Conservation (phyloP, 2,113 vertebrate species). For the Scortum barcoo region DNA sequence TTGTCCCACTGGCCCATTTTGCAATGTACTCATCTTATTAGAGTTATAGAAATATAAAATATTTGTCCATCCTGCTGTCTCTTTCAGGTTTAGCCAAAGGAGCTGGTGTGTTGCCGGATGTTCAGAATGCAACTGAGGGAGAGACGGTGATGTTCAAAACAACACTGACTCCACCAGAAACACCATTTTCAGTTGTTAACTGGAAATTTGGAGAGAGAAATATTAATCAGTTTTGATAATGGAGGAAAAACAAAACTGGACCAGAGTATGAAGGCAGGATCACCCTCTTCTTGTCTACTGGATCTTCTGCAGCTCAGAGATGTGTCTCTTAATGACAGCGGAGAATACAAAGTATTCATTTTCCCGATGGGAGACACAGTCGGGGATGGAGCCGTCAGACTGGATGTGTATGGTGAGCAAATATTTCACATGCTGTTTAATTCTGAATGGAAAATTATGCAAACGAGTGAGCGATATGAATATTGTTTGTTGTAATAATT, state of each 20-base stretch:
- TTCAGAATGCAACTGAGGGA: slow-evolving; percentile 37
- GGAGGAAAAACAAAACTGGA: fast-evolving
- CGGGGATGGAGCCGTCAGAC: no score
- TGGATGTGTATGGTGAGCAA: no score
- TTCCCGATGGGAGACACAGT: no score
- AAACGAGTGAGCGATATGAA: no score
- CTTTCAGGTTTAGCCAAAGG: slow-evolving; percentile 56
- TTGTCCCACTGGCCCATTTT: neutral
- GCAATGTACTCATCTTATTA: neutral
- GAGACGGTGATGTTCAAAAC: slow-evolving; percentile 40
- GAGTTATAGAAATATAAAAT: no score
- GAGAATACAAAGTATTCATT: no score
- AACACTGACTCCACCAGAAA: slow-evolving; percentile 10
- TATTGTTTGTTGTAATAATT: no score
- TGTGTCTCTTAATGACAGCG: no score
- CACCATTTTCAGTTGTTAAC: fast-evolving
- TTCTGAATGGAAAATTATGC: no score
- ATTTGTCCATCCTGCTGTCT: no score
- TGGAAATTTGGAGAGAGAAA: neutral
- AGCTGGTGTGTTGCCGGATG: slow-evolving; percentile 48
- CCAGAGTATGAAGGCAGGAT: slow-evolving; percentile 32
- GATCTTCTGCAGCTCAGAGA: slow-evolving; percentile 69
- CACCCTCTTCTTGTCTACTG: slow-evolving; percentile 19
- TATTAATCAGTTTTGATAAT: neutral
- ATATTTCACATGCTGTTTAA: no score